A percentile compares a stretch with the other conserved stretches of the same genome.
These are phyloP conservation scores for Nymphalis io DNA, from an alignment of 1,140 invertebrate species.

Conservation along the genomic window DNA sequence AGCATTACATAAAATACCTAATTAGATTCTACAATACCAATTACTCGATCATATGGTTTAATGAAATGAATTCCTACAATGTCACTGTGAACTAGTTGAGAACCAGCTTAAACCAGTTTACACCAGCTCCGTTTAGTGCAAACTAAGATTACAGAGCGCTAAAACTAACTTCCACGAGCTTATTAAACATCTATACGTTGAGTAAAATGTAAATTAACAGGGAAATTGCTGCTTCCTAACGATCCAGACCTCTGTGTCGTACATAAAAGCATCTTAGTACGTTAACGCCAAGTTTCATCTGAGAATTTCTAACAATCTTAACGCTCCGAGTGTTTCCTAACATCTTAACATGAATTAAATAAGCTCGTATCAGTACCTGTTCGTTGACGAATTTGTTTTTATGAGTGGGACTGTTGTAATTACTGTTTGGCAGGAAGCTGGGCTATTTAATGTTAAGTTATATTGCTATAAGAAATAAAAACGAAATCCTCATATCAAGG, in stretches of 20 bases:
- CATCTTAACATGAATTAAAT: slow-evolving; percentile 15
- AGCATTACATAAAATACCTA: too few relatives aligned
- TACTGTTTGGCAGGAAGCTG: neutral
- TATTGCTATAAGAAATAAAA: too few relatives aligned
- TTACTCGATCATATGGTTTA: neutral
- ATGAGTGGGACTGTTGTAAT: neutral
- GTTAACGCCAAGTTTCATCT: slow-evolving; percentile 12
- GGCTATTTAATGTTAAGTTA: too few relatives aligned
- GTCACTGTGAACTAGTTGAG: slow-evolving; percentile 35
- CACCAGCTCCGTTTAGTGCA: slow-evolving; percentile 16
- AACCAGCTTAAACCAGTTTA: slow-evolving; percentile 36
- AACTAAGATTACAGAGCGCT: slow-evolving; percentile 51
- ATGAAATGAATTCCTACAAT: slow-evolving; percentile 5
- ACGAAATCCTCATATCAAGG: too few relatives aligned
- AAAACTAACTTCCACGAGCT: slow-evolving; percentile 39
- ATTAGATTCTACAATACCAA: neutral
- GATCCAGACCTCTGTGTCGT: slow-evolving; percentile 20
- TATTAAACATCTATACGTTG: slow-evolving; percentile 51
- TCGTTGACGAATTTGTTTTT: slow-evolving; percentile 2
- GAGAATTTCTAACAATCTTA: slow-evolving; percentile 25
- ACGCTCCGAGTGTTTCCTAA: slow-evolving; percentile 17
- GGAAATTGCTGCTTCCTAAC: slow-evolving; percentile 41
- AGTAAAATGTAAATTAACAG: slow-evolving; percentile 53
- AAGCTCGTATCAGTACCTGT: slow-evolving; percentile 10
- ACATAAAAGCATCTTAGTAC: slow-evolving; percentile 21